Conservation (phyloP, 1,140 invertebrate species). For the Pachypeltis micranthus region DNA sequence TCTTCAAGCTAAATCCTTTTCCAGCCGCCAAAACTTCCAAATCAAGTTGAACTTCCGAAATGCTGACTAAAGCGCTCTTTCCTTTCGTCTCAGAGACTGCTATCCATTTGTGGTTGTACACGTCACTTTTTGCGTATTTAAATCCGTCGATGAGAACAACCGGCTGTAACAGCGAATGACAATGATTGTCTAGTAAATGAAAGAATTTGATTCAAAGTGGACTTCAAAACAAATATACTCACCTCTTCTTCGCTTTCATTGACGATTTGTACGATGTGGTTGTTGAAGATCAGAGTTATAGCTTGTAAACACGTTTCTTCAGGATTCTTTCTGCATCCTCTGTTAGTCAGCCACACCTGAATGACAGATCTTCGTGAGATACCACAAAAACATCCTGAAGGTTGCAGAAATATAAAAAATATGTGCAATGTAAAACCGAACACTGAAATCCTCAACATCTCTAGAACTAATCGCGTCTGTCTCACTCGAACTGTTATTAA, state of each 20-base stretch:
- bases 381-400: too few relatives aligned
- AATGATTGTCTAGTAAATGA: too few relatives aligned
- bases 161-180: too few relatives aligned
- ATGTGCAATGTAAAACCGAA: too few relatives aligned
- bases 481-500: too few relatives aligned
- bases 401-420: too few relatives aligned
- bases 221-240: constrained; percentile 28
- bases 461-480: too few relatives aligned
- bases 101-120: constrained; percentile 43
- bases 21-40: constrained; percentile 24
- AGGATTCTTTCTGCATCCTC: constrained; percentile 29
- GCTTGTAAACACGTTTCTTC: constrained; percentile 46
- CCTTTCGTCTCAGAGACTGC: constrained; percentile 30
- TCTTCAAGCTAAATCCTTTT: constrained; percentile 41
- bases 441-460: too few relatives aligned
- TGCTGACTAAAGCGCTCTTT: constrained; percentile 11
- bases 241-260: constrained; percentile 26
- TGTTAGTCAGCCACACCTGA: constrained; percentile 39
- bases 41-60: constrained; percentile 23
- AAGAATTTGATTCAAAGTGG: too few relatives aligned
- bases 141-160: too few relatives aligned
- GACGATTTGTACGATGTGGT: constrained; percentile 46
- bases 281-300: constrained; percentile 50
- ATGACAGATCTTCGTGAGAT: too few relatives aligned
- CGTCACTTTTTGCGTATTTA: too few relatives aligned